Base-by-base conservation (phyloP, 2,797 vertebrate genomes). In the Danio jaintianensis region DNA sequence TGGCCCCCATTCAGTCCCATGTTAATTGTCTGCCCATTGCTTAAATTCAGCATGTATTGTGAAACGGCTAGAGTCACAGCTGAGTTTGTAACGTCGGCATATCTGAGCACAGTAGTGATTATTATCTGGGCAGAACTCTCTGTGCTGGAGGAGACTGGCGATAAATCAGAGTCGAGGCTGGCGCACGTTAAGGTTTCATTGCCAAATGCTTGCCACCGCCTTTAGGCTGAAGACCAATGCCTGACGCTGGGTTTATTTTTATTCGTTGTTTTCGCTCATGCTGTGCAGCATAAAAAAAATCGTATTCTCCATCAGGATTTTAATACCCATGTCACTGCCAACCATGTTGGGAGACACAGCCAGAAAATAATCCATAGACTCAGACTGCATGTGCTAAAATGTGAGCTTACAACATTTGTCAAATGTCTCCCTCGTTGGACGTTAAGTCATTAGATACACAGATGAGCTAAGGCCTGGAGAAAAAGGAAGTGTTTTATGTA, bases 131-230 rank as follows among this genome's bases (percentile, higher is more conserved):
- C 48, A 75, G 82, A 86, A 79, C 67, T 71, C 79, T 75, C 63
- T 68, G 59, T 62, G 78, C 55, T 62, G 47, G 66, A 73, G 68
- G 71, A 81, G 43, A 79, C 74, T 61, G 75, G 67, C 29, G 68
- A 84, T 86, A 80, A 86, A 86, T 85, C 79, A 80, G 55, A 64
- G 67, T 76, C 7, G 62, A 73, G 40, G 64, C 61, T 85, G 81
- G 79, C 75, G 72, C 45, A 85, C 18, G 55, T 50, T 47, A 48
- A 38, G 18, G 52, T 69, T 73, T 50, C n/a, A 45, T 48, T 86
- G 78, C 83, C 84, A 85, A 82, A 75, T 76, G 78, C 68, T 59
- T 79, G 62, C 80, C 75, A 73, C 43, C 69, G 59, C 67, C 78
- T 69, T 78, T 78, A 83, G 68, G 63, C 77, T 80, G 66, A 63